Conservation (phyloP, 1,140 invertebrate species). For the Eubasilissa regina region DNA sequence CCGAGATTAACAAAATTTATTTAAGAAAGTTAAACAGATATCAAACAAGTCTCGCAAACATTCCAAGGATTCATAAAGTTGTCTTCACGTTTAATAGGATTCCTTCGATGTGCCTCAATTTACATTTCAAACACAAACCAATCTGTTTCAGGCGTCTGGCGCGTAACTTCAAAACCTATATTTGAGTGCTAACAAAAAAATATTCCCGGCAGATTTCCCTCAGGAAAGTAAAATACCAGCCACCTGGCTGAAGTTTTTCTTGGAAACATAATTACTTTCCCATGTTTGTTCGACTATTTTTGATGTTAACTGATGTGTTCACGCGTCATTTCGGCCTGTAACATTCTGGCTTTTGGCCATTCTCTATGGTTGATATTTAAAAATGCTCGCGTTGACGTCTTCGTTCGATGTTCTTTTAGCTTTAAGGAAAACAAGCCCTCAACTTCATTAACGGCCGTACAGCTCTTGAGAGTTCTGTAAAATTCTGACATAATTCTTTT, state of each 20-base stretch:
- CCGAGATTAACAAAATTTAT: too few species aligned
- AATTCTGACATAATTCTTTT: too few species aligned
- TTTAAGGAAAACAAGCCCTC: too few species aligned
- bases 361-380: not conserved
- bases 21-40: too few species aligned
- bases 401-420: not conserved
- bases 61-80: not conserved
- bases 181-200: not conserved
- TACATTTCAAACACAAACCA: constrained; percentile 33
- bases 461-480: too few species aligned
- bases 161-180: not conserved
- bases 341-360: constrained; percentile 23
- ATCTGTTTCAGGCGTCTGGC: not conserved
- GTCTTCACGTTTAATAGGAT: not conserved
- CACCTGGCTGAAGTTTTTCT: constrained; percentile 38
- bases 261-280: constrained; percentile 17
- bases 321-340: constrained; percentile 11
- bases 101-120: not conserved
- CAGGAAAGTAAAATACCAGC: constrained; percentile 5
- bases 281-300: constrained; percentile 20
- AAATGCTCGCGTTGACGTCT: not conserved
- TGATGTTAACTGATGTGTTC: constrained; percentile 21
- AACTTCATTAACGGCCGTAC: too few species aligned
- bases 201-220: constrained; percentile 12
- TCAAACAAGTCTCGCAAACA: too few species aligned